Evolutionary conservation across 2,797 vertebrate species (phyloP).

Genomic region (Bucorvus abyssinicus): DNA sequence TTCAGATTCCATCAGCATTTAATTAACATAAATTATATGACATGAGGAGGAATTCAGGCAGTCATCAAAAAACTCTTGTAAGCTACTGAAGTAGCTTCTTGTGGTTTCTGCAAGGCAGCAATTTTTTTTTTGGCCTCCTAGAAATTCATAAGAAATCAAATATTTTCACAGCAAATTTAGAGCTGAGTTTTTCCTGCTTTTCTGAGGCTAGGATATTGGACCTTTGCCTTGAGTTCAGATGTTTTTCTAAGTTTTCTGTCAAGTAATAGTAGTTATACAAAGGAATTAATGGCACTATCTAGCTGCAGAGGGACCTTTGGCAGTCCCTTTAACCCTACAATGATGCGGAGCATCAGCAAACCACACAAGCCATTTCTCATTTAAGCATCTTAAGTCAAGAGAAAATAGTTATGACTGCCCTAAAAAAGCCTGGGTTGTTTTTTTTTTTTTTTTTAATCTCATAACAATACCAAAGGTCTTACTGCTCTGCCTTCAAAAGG

Average conservation of each 20-base stretch:
- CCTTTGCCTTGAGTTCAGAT: background rate
- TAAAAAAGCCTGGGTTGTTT: background rate
- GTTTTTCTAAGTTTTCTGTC: background rate
- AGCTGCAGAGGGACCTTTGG: background rate
- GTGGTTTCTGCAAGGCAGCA: slow-evolving; percentile 19
- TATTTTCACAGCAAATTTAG: slow-evolving; percentile 11
- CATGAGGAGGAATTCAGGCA: slow-evolving; percentile 30
- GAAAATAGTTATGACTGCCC: background rate
- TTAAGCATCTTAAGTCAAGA: background rate
- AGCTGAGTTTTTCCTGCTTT: background rate
- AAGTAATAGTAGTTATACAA: background rate
- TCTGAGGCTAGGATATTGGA: background rate
- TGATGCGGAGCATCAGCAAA: background rate
- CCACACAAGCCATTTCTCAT: background rate
- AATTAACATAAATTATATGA: slow-evolving; percentile 67
- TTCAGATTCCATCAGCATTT: slow-evolving; percentile 67
- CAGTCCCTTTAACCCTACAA: background rate
- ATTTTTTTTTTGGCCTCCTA: background rate
- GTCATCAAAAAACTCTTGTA: slow-evolving; percentile 22
- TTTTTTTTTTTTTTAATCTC: background rate
- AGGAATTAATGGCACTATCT: background rate
- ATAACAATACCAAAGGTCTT: background rate
- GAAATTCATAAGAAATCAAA: background rate
- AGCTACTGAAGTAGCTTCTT: slow-evolving; percentile 19
- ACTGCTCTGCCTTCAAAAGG: background rate